A percentile compares a stretch with the other conserved stretches of the same genome.
Conservation (phyloP, 2,888 invertebrate genomes). For the Opisthograptis luteolata region DNA sequence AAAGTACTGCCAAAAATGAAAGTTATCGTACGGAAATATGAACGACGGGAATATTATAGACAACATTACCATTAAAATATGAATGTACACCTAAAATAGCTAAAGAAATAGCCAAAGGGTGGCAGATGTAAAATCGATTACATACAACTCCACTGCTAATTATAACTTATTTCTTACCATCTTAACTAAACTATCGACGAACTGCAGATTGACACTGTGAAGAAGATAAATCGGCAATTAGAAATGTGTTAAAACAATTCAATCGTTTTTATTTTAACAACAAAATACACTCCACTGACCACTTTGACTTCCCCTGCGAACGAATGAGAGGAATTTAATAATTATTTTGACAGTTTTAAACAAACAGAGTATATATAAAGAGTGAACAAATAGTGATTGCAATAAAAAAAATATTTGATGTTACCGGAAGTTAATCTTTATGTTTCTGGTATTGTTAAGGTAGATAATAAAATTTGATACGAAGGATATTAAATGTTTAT, state of each 20-base stretch:
- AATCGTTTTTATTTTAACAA: not conserved
- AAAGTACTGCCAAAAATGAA: not conserved
- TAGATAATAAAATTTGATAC: no score
- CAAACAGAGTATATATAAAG: not conserved
- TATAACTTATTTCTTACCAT: conserved; percentile 13
- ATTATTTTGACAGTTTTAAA: not conserved
- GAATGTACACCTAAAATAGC: not conserved
- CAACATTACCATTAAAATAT: not conserved
- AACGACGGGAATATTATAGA: not conserved
- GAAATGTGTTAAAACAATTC: not conserved
- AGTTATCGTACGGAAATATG: not conserved
- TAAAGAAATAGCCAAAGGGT: not conserved
- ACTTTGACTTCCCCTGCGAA: not conserved
- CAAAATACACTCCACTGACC: not conserved
- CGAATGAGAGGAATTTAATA: not conserved
- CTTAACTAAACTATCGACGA: conserved; percentile 13
- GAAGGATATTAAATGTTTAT: no score
- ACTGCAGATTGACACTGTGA: conserved; percentile 20
- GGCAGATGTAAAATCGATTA: conserved; percentile 6
- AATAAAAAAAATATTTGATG: no score
- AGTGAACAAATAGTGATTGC: not conserved
- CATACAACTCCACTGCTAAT: not conserved
- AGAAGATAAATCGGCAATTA: not conserved
- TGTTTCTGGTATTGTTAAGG: no score
- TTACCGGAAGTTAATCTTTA: no score